A percentile compares a stretch with the other conserved stretches of the same genome.
Conservation (phyloP, 23 tunicate genomes). For the Trididemnum miniatum region DNA sequence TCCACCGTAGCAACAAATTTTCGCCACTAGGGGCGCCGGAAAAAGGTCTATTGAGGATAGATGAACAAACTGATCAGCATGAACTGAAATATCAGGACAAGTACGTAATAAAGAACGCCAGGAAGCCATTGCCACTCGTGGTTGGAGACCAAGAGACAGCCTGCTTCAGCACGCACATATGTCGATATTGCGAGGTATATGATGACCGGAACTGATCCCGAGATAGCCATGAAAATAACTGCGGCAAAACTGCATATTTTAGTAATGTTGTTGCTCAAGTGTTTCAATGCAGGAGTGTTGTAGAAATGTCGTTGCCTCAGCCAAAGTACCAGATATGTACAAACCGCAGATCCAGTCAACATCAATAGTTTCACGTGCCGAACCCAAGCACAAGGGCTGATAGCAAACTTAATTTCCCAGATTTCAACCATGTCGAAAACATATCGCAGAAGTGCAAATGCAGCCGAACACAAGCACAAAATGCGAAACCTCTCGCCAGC, state of each 20-base stretch:
- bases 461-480: slow-evolving; percentile 43
- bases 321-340: slow-evolving; percentile 74
- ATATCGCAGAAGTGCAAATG: slow-evolving; percentile 32
- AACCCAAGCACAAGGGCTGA: slow-evolving; percentile 24
- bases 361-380: slow-evolving; percentile 40
- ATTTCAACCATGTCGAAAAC: slow-evolving; percentile 56
- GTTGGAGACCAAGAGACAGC: not conserved
- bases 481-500: not conserved
- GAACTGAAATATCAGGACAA: not conserved
- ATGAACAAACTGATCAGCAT: too few relatives aligned
- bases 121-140: not conserved
- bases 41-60: too few relatives aligned
- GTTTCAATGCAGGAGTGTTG: slow-evolving; percentile 20
- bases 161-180: not conserved
- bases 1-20: too few relatives aligned
- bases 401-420: not conserved
- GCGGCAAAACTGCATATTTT: not conserved
- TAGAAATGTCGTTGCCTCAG: slow-evolving; percentile 67
- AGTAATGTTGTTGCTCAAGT: slow-evolving; percentile 27
- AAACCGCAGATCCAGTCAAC: slow-evolving; percentile 35
- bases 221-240: not conserved
- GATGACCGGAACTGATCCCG: not conserved
- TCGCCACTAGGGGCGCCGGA: too few relatives aligned
- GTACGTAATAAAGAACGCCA: not conserved
- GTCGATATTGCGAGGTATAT: not conserved